Evolutionary conservation across 2,888 invertebrate species (phyloP).

Genomic region (Incurvaria masculella): DNA sequence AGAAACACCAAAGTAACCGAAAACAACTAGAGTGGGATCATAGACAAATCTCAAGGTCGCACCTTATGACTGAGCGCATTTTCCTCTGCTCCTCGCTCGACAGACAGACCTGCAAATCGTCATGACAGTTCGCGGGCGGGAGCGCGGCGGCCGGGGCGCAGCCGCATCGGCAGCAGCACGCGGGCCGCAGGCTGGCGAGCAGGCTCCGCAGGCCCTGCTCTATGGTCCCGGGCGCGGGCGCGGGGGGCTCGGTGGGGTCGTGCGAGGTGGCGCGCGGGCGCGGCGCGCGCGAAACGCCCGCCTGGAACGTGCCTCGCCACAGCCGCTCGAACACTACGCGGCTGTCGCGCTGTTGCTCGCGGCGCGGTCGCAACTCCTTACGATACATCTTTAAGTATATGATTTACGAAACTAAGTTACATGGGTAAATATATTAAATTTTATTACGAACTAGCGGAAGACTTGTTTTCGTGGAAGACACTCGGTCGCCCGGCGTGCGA

Average conservation of each 20-base stretch:
- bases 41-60: conserved; percentile 22
- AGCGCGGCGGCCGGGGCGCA: conserved; percentile 22
- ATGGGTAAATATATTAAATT: conserved; percentile 19
- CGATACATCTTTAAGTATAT: conserved; percentile 37
- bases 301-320: conserved; percentile 65
- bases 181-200: conserved; percentile 35
- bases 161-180: conserved; percentile 48
- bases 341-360: conserved; percentile 49
- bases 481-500: conserved; percentile 23
- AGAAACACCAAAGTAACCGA: no score
- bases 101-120: conserved; percentile 56
- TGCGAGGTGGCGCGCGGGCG: conserved; percentile 33
- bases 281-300: conserved; percentile 43
- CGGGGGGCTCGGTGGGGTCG: conserved; percentile 27
- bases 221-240: conserved; percentile 17
- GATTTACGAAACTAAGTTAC: background rate
- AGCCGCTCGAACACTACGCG: conserved; percentile 67
- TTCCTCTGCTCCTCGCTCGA: conserved; percentile 50
- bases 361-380: conserved; percentile 33
- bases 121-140: conserved; percentile 33
- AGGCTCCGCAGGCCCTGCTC: conserved; percentile 42
- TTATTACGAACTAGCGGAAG: conserved; percentile 53
- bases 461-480: conserved; percentile 45
- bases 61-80: conserved; percentile 67
- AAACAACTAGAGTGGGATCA: no score